phyloP scores from a whole-genome alignment of 2,797 vertebrate species.

The Syngnathus acus region DNA sequence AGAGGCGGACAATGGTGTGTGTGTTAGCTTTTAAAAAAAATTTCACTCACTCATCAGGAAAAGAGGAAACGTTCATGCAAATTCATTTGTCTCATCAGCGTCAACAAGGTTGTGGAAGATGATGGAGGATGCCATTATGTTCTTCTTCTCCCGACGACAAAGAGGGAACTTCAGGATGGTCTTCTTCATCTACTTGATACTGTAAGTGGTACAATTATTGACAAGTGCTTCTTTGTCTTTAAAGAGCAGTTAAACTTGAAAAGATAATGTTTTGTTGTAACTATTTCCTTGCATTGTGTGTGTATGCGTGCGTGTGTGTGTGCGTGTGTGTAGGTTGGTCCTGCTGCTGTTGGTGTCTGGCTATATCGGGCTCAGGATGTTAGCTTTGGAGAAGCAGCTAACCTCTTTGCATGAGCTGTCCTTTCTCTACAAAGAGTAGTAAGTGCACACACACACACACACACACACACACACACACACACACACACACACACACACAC shows the following conservation, averaged over 20 bases:
- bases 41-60: no score
- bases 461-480: not conserved
- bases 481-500: constrained; percentile 8
- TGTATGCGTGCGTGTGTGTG: not conserved
- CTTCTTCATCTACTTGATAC: constrained; percentile 64
- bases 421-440: constrained; percentile 51
- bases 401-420: constrained; percentile 37
- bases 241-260: no score
- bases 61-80: not conserved
- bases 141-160: constrained; percentile 25
- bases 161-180: constrained; percentile 40
- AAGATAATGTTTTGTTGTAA: no score
- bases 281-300: not conserved
- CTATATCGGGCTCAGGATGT: constrained; percentile 73
- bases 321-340: constrained; percentile 50
- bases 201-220: constrained; percentile 50
- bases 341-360: constrained; percentile 70
- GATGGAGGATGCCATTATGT: constrained; percentile 9
- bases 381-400: constrained; percentile 74
- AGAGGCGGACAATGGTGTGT: constrained; percentile 13
- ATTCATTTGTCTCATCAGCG: constrained; percentile 37
- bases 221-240: no score
- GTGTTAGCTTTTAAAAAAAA: not conserved
- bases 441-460: constrained; percentile 28
- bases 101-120: constrained; percentile 25